Conservation (phyloP, 2,113 vertebrate genomes). For the Steatornis caripensis region DNA sequence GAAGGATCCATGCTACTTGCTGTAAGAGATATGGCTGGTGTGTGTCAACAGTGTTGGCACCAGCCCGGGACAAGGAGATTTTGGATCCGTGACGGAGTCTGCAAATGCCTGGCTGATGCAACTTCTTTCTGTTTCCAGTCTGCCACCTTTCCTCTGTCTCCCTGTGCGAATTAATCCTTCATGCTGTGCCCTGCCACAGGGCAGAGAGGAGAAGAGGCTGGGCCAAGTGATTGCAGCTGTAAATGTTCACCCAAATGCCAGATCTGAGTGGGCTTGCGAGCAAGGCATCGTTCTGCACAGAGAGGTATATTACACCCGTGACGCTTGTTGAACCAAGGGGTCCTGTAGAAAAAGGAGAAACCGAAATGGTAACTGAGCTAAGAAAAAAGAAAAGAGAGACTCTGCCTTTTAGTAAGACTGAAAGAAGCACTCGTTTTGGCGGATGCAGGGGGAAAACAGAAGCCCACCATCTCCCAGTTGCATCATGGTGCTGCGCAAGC, state of each 20-base stretch:
- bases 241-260: neutral
- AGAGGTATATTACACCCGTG: too few species aligned
- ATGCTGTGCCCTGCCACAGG: neutral
- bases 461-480: neutral
- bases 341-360: too few species aligned
- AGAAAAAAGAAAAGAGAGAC: neutral
- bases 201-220: too few species aligned
- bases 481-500: rapidly evolving
- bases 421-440: neutral
- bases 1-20: neutral
- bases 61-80: neutral
- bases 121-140: neutral
- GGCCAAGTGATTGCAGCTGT: neutral
- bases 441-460: neutral
- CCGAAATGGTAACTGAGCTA: too few species aligned
- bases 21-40: neutral
- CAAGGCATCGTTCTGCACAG: neutral
- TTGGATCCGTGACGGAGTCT: neutral
- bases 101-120: rapidly evolving
- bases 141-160: neutral
- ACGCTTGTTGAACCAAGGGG: too few species aligned
- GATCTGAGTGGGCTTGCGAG: neutral
- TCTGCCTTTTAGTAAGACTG: neutral
- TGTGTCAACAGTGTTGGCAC: neutral
- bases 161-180: neutral